A percentile compares a stretch with the other conserved stretches of the same genome.
phyloP scores from a whole-genome alignment of 2,888 invertebrate genomes.

The Dastarcus helophoroides region DNA sequence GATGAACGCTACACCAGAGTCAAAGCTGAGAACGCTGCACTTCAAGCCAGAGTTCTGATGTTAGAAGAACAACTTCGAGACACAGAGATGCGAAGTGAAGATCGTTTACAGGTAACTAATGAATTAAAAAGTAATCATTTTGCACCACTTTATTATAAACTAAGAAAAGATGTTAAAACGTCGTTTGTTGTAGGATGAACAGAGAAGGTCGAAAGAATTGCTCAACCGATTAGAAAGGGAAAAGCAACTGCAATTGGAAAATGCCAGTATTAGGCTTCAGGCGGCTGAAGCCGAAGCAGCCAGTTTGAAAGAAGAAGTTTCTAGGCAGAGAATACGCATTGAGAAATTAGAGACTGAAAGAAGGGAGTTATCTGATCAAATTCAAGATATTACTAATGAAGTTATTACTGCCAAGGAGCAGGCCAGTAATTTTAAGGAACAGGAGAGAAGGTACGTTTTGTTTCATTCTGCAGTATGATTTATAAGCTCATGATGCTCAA shows the following conservation, averaged over 20 bases:
- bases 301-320: conserved; percentile 53
- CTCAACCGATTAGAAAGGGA: conserved; percentile 76
- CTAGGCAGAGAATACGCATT: conserved; percentile 48
- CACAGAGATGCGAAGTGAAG: conserved; percentile 42
- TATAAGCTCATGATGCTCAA: conserved; percentile 43
- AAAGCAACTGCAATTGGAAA: conserved; percentile 64
- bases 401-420: conserved; percentile 39
- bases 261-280: conserved; percentile 59
- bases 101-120: conserved; percentile 40
- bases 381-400: conserved; percentile 45
- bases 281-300: conserved; percentile 56
- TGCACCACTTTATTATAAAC: too few species aligned
- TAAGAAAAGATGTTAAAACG: not conserved
- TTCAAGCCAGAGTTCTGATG: conserved; percentile 83
- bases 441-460: conserved; percentile 30
- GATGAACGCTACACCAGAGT: conserved; percentile 82
- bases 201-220: conserved; percentile 73
- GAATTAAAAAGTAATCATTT: too few species aligned
- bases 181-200: conserved; percentile 56
- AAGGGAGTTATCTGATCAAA: conserved; percentile 41
- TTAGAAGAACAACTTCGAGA: conserved; percentile 84
- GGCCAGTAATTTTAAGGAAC: conserved; percentile 28
- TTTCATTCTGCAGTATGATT: conserved; percentile 40
- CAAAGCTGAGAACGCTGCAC: conserved; percentile 85
- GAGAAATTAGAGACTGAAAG: conserved; percentile 50